Percentiles rank a stretch among this genome's conserved stretches.
Evolutionary conservation across 2,888 invertebrate species (phyloP).

Genomic region (Pediacus dermestoides): DNA sequence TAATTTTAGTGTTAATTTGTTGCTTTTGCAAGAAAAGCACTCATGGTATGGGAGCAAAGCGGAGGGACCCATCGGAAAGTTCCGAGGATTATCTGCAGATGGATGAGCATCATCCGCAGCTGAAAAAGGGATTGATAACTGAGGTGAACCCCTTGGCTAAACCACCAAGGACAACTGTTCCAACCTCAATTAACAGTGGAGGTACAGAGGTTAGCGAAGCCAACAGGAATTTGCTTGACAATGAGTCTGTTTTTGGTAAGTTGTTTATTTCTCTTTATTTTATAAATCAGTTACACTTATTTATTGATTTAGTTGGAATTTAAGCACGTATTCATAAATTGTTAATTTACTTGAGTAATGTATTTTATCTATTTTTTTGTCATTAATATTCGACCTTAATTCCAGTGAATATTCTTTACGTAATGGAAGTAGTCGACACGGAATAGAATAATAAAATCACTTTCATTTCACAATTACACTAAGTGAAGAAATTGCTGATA

Average conservation of each 20-base stretch:
- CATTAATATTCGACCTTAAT: too few relatives aligned
- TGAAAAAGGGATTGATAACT: slow-evolving; percentile 80
- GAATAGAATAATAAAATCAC: too few relatives aligned
- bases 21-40: slow-evolving; percentile 42
- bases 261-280: too few relatives aligned
- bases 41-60: slow-evolving; percentile 33
- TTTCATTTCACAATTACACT: too few relatives aligned
- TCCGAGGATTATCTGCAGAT: slow-evolving; percentile 59
- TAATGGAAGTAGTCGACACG: too few relatives aligned
- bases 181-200: slow-evolving; percentile 67
- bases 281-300: too few relatives aligned
- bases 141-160: slow-evolving; percentile 83
- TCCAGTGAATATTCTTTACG: too few relatives aligned
- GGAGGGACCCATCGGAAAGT: slow-evolving; percentile 36
- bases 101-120: slow-evolving; percentile 75
- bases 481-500: too few relatives aligned
- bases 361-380: too few relatives aligned
- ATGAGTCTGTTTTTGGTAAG: slow-evolving; percentile 66
- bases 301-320: too few relatives aligned
- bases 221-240: slow-evolving; percentile 76
- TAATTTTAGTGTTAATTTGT: slow-evolving; percentile 49
- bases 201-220: slow-evolving; percentile 79
- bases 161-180: slow-evolving; percentile 74
- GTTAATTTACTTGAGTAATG: too few relatives aligned
- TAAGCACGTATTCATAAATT: too few relatives aligned